Percentiles rank a stretch among this genome's conserved stretches.
Conservation (phyloP, 2,797 vertebrate species). For the Eidolon dupreanum region DNA sequence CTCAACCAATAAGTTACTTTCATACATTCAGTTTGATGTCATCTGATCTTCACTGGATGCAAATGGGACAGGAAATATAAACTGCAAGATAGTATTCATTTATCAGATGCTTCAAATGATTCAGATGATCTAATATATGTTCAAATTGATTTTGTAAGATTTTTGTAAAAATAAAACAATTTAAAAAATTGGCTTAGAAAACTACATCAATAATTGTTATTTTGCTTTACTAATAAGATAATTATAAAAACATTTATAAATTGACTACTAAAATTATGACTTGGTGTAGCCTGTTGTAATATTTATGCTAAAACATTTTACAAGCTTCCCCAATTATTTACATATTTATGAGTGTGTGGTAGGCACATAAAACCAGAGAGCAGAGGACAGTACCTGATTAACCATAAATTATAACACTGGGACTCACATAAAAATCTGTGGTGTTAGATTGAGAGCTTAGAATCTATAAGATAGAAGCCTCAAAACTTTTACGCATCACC, state of each 20-base stretch:
- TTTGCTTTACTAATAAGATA: constrained; percentile 12
- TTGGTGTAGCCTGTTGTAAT: background rate
- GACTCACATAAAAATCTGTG: background rate
- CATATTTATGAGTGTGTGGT: background rate
- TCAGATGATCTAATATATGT: background rate
- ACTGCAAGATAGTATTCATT: background rate
- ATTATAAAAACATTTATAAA: background rate
- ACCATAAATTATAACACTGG: background rate
- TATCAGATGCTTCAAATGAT: background rate
- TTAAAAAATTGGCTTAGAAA: background rate
- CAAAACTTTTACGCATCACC: background rate
- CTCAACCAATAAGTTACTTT: background rate
- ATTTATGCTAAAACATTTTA: background rate
- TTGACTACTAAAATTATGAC: background rate
- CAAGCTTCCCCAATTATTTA: background rate
- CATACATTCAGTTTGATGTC: background rate
- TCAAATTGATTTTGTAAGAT: background rate
- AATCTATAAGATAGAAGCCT: background rate
- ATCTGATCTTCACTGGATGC: background rate
- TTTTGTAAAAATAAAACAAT: constrained; percentile 25
- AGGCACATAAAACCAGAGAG: background rate
- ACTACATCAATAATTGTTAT: background rate
- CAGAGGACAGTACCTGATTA: background rate
- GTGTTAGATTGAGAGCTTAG: background rate
- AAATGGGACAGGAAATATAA: constrained; percentile 18